These are phyloP conservation scores for Odocoileus hemionus DNA, from an alignment of 2,113 vertebrate genomes.

Conservation along the genomic window DNA sequence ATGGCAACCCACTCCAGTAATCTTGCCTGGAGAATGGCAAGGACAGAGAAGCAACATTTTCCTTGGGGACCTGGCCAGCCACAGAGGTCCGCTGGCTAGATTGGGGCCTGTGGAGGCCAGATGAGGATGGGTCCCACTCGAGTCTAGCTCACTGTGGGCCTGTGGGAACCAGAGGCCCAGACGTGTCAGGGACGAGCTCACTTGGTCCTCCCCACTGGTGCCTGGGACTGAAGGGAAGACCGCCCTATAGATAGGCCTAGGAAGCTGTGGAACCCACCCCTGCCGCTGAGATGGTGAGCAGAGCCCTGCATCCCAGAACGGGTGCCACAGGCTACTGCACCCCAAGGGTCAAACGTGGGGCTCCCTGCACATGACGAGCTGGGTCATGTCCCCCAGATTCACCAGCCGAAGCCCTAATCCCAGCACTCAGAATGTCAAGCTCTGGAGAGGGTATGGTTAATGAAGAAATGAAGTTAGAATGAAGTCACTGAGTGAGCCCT, in stretches of 20 bases:
- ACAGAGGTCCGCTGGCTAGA: neutral
- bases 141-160: neutral
- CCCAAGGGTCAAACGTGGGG: neutral
- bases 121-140: neutral
- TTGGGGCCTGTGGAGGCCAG: neutral
- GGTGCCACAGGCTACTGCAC: neutral
- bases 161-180: neutral
- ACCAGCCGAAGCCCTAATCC: neutral
- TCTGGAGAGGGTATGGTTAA: neutral
- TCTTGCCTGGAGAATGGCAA: neutral
- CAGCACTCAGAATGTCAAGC: neutral
- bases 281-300: neutral
- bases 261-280: neutral
- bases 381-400: neutral
- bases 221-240: neutral
- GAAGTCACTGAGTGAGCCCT: neutral
- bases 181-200: neutral
- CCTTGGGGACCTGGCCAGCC: neutral
- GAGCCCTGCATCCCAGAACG: neutral
- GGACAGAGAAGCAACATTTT: neutral
- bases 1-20: neutral
- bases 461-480: neutral
- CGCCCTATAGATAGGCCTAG: neutral
- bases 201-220: neutral
- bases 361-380: neutral